Evolutionary conservation across 2,888 invertebrate species (phyloP), one percentile per base, ranked within the genome.

Genomic region (Erebia aethiops): DNA sequence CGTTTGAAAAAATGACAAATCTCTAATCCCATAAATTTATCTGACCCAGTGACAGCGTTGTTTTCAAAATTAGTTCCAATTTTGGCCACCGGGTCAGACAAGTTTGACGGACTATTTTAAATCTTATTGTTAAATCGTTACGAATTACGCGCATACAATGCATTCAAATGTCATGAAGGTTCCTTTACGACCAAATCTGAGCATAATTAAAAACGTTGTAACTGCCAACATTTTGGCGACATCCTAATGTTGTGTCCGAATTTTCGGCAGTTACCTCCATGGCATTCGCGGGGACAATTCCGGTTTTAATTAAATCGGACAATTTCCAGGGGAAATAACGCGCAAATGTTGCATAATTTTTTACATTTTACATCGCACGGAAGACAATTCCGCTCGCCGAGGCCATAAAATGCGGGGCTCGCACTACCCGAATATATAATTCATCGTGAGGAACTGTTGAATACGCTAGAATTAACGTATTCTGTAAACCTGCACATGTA

Each of bases 301-400:
- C 70, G 49, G 51, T 71, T 74, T 74, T 74, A 74, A 74, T 74
- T 74, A 73, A 74, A 73, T 73, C 70, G 68, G 54, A 73, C 74
- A 71, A 74, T 60, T 72, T 71, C 58, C 72, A 73, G 67, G 73
- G 72, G 74, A 69, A 74, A 73, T 69, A 68, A 69, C 54, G 67
- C 64, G 54, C 65, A 62, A 70, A 67, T 65, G 67, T 69, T 72
- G 60, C 69, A 69, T 72, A 72, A 73, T 69, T 72, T 70, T 72
- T 62, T 68, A 68, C 72, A 70, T 70, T 72, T 62, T 70, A 68
- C 72, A 68, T 70, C 65, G 57, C 54, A 68, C 65, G 41, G 60
- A 51, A 7, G 57, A 65, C 66, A 62, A 68, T 70, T 68, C 60
- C n/a, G 62, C 61, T 18, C 49, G 46, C 35, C 46, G 57, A 41